Conservation (phyloP, 2,888 invertebrate species). For the Cataglyphis altisquamis region DNA sequence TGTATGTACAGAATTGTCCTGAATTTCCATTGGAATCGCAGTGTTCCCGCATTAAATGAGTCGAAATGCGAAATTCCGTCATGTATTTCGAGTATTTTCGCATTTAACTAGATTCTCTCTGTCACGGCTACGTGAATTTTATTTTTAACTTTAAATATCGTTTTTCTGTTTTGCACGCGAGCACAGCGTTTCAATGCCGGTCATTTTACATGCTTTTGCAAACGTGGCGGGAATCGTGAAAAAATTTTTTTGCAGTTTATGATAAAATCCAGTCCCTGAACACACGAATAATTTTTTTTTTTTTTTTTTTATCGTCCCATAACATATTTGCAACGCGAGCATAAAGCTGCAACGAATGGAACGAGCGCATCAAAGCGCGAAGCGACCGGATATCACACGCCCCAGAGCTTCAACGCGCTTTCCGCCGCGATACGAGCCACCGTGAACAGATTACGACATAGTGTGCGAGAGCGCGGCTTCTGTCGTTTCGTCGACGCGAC, state of each 20-base stretch:
- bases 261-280: slow-evolving; percentile 30
- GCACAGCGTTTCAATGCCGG: slow-evolving; percentile 41
- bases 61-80: slow-evolving; percentile 27
- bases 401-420: slow-evolving; percentile 42
- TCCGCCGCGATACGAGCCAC: slow-evolving; percentile 40
- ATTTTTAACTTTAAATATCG: slow-evolving; percentile 49
- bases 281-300: slow-evolving; percentile 25
- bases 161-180: slow-evolving; percentile 32
- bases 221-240: slow-evolving; percentile 25
- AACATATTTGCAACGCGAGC: slow-evolving; percentile 46
- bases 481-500: slow-evolving; percentile 44
- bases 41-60: slow-evolving; percentile 24
- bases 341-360: slow-evolving; percentile 45
- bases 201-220: slow-evolving; percentile 27
- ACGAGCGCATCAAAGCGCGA: slow-evolving; percentile 63
- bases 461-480: slow-evolving; percentile 24
- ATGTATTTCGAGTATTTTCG: slow-evolving; percentile 33
- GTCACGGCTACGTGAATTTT: slow-evolving; percentile 45
- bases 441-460: slow-evolving; percentile 62
- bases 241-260: slow-evolving; percentile 48
- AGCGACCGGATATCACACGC: slow-evolving; percentile 46
- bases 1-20: slow-evolving; percentile 21
- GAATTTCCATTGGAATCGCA: slow-evolving; percentile 39
- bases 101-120: slow-evolving; percentile 46
- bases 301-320: slow-evolving; percentile 29